A percentile compares a stretch with the other conserved stretches of the same genome.
These are phyloP conservation scores for Onthophagus taurus DNA, from an alignment of 1,140 invertebrate species.

Conservation along the genomic window DNA sequence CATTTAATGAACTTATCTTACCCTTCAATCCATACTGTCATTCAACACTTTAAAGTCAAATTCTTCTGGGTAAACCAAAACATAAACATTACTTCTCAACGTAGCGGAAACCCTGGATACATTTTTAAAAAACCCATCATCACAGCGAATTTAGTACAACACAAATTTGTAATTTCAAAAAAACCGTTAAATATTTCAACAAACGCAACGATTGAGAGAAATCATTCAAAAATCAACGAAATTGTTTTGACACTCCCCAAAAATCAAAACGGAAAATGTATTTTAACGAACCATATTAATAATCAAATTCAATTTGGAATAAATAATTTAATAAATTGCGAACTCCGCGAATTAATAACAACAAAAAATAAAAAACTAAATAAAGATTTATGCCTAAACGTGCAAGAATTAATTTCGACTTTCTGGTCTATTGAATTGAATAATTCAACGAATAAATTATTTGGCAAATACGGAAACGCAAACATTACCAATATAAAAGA, in stretches of 20 bases:
- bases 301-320: slow-evolving; percentile 42
- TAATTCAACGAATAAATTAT: slow-evolving; percentile 37
- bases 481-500: slow-evolving; percentile 37
- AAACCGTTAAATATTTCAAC: slow-evolving; percentile 24
- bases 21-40: slow-evolving; percentile 27
- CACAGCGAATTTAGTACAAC: slow-evolving; percentile 35
- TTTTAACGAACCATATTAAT: slow-evolving; percentile 30
- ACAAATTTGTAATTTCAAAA: too few relatives aligned
- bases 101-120: slow-evolving; percentile 64
- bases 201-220: slow-evolving; percentile 22
- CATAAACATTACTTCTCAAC: neutral
- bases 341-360: slow-evolving; percentile 20
- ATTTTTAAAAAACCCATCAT: slow-evolving; percentile 51
- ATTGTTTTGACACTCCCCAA: slow-evolving; percentile 40
- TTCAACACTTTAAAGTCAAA: slow-evolving; percentile 42
- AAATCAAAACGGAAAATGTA: slow-evolving; percentile 36
- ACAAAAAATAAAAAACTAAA: slow-evolving; percentile 34
- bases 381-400: slow-evolving; percentile 36
- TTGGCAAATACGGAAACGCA: slow-evolving; percentile 52
- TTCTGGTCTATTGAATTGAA: slow-evolving; percentile 31
- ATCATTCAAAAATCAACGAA: slow-evolving; percentile 31
- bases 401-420: slow-evolving; percentile 41
- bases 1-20: slow-evolving; percentile 36
- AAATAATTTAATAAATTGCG: slow-evolving; percentile 41
- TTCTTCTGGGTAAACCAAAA: slow-evolving; percentile 42